Evolutionary conservation across 37 sponge, comb jelly and placozoan species (phyloP).

Genomic region (Corticium candelabrum): DNA sequence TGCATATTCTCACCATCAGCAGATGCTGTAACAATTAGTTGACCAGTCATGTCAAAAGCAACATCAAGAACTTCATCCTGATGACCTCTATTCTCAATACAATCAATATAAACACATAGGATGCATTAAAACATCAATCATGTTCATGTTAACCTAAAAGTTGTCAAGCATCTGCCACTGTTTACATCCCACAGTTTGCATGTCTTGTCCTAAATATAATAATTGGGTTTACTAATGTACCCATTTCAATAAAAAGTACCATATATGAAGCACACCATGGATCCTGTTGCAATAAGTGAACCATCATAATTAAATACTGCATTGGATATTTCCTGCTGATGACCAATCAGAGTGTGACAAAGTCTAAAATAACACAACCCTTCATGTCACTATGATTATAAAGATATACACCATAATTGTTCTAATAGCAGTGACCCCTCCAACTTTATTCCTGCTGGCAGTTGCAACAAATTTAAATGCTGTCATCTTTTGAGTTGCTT

Average conservation of each 20-base stretch:
- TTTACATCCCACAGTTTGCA: constrained; percentile 81
- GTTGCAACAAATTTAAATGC: no score
- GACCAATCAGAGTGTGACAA: constrained; percentile 65
- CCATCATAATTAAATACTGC: constrained; percentile 75
- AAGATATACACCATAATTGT: no score
- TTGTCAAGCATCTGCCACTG: constrained; percentile 53
- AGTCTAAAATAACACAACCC: constrained; percentile 17
- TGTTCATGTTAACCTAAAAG: constrained; percentile 41
- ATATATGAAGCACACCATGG: no score
- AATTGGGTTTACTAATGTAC: no score
- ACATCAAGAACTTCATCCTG: constrained; percentile 92
- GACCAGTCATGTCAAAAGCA: constrained; percentile 77
- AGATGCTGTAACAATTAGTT: constrained; percentile 77
- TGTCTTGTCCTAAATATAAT: no score
- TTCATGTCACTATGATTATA: not conserved
- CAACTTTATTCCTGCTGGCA: no score
- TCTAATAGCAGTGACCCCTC: no score
- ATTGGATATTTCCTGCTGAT: constrained; percentile 85
- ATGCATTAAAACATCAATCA: constrained; percentile 11
- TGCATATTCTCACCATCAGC: constrained; percentile 55
- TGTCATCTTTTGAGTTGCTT: no score
- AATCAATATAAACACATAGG: not conserved
- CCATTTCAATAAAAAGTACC: no score
- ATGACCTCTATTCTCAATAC: constrained; percentile 49
- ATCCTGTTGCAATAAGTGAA: constrained; percentile 74